Base-by-base conservation (phyloP, 2,113 vertebrate genomes). In the Callaeas wilsoni region DNA sequence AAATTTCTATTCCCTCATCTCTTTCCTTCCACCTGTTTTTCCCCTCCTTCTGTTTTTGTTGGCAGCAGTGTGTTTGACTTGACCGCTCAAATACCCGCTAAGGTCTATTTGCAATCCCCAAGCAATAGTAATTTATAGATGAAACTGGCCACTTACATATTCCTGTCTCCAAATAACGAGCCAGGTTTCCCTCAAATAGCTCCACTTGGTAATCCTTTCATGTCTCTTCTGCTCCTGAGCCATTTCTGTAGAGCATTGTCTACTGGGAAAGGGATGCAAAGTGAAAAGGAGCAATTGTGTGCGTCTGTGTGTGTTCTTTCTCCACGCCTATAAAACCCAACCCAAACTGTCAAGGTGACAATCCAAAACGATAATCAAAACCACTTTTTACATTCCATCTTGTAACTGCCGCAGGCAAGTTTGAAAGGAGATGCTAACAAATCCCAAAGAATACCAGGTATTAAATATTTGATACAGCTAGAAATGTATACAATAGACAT, bases 361-460 rank as follows among this genome's bases (percentile, higher is more conserved):
- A 98, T 98, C 98, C 97, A 98, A 98, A 98, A 98, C 46, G 97
- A 98, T 98, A 98, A 98, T 98, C 98, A 98, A 98, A 98, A 98
- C 96, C 93, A 97, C 97, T 98, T 98, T 98, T 98, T 97, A 96
- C 97, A 97, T 97, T 98, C 96, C 47, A 96, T 97, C 98, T 98
- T 98, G 98, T 98, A 98, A 98, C 89, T 97, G 98, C 98, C 97
- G 39, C 94, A 97, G 98, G 98, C 98, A 98, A 98, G 96, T 98
- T 98, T 98, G 97, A 98, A 98, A 98, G 98, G 96, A 97, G 98
- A 98, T 98, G 97, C 97, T 98, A 98, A 98, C 98, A 98, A 98
- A 97, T 98, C 98, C 98, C 98, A 97, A 98, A 98, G 98, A 97
- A 98, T 97, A 98, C 81, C 88, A 97, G 92, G 97, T 97, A 98